A percentile compares a stretch with the other conserved stretches of the same genome.
Conservation (phyloP, 2,113 vertebrate species). For the Craseonycteris thonglongyai region DNA sequence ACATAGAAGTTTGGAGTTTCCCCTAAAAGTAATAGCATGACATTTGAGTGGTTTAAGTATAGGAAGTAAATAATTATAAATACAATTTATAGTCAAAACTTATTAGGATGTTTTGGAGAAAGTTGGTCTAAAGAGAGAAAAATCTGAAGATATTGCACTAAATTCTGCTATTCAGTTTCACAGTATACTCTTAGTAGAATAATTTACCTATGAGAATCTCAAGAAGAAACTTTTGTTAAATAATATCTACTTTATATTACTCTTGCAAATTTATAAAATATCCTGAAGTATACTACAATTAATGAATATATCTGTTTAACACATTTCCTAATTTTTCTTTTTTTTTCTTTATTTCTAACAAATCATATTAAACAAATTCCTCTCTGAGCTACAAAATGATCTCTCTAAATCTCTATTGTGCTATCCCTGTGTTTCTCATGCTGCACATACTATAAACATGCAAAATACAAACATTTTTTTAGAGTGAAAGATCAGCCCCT, state of each 20-base stretch:
- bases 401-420: too few species aligned
- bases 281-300: neutral
- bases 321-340: neutral
- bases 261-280: neutral
- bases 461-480: neutral
- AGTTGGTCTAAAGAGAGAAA: neutral
- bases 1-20: neutral
- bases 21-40: neutral
- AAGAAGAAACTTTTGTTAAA: neutral
- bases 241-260: neutral
- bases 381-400: neutral
- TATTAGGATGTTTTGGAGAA: neutral
- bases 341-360: neutral
- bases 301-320: neutral
- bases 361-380: neutral
- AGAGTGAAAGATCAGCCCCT: neutral
- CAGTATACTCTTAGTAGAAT: neutral
- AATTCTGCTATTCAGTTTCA: neutral
- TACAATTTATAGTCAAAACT: neutral
- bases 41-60: neutral
- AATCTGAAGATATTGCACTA: neutral
- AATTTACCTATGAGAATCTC: neutral
- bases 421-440: neutral
- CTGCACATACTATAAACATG: neutral
- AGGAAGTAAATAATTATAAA: neutral